Conservation (phyloP, 1,140 invertebrate genomes). For the Meteorus sp. region DNA sequence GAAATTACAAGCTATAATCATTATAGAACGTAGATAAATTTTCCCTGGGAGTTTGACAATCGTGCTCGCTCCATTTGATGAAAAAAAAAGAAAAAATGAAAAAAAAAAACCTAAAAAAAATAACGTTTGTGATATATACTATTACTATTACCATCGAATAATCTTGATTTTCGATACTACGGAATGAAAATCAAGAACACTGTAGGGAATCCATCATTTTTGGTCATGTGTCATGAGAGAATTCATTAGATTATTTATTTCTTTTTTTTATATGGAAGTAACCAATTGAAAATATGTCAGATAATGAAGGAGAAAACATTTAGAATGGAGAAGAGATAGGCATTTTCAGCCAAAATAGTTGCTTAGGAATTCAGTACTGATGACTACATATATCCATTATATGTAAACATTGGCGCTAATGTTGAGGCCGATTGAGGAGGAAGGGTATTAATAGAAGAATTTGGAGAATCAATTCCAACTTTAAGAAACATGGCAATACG, state of each 20-base stretch:
- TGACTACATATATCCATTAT: too few species aligned
- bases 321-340: constrained; percentile 2
- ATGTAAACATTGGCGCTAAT: background rate
- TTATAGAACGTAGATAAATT: constrained; percentile 22
- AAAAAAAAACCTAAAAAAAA: constrained; percentile 21
- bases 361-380: constrained; percentile 25
- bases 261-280: background rate
- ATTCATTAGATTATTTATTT: background rate
- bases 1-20: constrained; percentile 22
- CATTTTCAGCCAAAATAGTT: constrained; percentile 27
- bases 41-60: constrained; percentile 20
- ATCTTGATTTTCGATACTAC: constrained; percentile 25
- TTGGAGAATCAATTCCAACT: too few species aligned
- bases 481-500: too few species aligned
- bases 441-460: background rate
- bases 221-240: background rate
- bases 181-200: constrained; percentile 4
- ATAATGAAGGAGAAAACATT: too few species aligned
- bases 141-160: constrained; percentile 26
- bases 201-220: constrained; percentile 2
- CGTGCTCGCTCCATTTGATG: background rate
- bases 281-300: background rate
- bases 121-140: constrained; percentile 31
- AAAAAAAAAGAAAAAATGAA: constrained; percentile 17
- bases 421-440: background rate